These are phyloP conservation scores for Phenganax marumi DNA, from an alignment of 92 coral and sea anemone genomes.

Conservation along the genomic window DNA sequence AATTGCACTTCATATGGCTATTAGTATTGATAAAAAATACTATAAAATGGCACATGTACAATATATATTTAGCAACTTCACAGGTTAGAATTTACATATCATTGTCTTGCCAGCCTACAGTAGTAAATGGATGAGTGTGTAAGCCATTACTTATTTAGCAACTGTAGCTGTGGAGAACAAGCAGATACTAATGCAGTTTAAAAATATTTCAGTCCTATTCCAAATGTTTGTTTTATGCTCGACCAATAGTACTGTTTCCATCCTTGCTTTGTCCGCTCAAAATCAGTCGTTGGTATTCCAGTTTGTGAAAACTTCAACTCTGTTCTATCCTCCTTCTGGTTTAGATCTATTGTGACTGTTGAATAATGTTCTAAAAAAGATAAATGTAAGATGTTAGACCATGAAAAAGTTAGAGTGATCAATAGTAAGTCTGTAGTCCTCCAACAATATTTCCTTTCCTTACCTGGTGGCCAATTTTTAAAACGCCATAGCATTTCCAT, in stretches of 20 bases:
- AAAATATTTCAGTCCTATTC: conserved; percentile 85
- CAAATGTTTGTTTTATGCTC: conserved; percentile 81
- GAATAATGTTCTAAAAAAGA: conserved; percentile 76
- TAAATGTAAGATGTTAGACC: no score
- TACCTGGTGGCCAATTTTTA: conserved; percentile 93
- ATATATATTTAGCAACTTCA: no score
- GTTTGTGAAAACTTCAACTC: conserved; percentile 75
- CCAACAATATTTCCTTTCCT: background rate
- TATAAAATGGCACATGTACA: no score
- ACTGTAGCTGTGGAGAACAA: background rate
- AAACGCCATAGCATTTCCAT: conserved; percentile 93
- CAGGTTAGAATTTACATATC: no score
- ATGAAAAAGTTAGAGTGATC: background rate
- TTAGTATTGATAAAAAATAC: no score
- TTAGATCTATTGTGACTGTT: conserved; percentile 68
- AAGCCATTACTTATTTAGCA: background rate
- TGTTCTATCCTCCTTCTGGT: conserved; percentile 82
- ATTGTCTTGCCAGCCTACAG: no score
- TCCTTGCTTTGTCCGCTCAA: conserved; percentile 79
- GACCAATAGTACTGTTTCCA: conserved; percentile 97
- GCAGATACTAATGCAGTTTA: conserved; percentile 29
- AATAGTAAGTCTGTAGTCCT: background rate
- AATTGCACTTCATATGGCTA: no score
- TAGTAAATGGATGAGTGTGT: background rate
- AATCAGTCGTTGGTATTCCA: conserved; percentile 85